These are phyloP conservation scores for Gryllus longicercus DNA, from an alignment of 2,888 invertebrate genomes.

Conservation along the genomic window DNA sequence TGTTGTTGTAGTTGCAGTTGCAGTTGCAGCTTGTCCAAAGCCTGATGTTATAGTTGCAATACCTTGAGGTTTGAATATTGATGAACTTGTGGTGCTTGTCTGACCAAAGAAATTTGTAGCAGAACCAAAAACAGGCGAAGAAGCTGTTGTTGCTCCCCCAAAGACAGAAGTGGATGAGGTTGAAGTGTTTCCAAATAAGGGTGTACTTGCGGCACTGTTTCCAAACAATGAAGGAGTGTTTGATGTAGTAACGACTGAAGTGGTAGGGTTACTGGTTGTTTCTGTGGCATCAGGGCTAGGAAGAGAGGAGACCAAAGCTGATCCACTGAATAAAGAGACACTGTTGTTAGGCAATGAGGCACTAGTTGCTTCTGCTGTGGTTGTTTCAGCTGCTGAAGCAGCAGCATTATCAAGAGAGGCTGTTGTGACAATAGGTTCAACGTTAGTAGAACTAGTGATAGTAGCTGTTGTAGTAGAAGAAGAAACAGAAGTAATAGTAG, in stretches of 20 bases:
- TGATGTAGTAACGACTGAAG: neutral
- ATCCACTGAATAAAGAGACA: neutral
- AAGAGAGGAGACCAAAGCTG: neutral
- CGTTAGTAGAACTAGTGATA: conserved; percentile 3
- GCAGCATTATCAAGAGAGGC: neutral
- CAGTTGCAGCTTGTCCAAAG: conserved; percentile 44
- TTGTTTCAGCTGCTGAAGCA: neutral
- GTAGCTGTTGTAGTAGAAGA: conserved; percentile 20
- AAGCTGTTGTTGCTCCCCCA: conserved; percentile 26
- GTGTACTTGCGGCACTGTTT: neutral
- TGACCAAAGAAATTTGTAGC: neutral
- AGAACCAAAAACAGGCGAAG: neutral
- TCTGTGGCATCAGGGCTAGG: neutral
- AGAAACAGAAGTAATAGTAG: conserved; percentile 19
- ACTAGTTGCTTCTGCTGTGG: neutral
- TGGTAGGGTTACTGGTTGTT: neutral
- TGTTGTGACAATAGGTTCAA: neutral
- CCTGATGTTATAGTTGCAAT: conserved; percentile 41
- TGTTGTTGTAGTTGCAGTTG: conserved; percentile 29
- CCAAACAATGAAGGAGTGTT: neutral
- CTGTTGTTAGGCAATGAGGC: neutral
- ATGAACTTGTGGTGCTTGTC: neutral
- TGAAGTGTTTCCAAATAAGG: conserved; percentile 24
- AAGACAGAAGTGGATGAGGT: conserved; percentile 38
- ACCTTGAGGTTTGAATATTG: neutral